Conservation (phyloP, 2,888 invertebrate genomes). For the Patella pellucida region DNA sequence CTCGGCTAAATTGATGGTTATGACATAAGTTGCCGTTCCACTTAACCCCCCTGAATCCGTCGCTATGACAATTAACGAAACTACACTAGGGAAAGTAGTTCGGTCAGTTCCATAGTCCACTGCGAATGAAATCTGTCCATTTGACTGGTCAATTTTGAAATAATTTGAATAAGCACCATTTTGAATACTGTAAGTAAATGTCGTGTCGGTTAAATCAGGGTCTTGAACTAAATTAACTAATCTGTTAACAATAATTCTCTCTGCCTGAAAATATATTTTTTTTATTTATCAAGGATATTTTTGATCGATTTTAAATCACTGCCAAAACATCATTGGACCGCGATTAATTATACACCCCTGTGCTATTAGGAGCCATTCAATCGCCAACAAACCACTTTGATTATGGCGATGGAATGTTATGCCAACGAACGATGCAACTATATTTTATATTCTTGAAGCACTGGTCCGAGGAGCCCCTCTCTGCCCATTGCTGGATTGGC, state of each 20-base stretch:
- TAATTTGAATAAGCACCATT: not conserved
- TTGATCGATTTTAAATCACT: no score
- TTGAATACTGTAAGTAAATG: not conserved
- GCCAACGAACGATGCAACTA: no score
- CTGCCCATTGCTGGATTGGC: no score
- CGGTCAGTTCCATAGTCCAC: not conserved
- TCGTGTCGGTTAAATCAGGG: not conserved
- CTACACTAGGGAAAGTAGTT: not conserved
- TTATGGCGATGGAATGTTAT: no score
- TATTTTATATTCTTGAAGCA: no score
- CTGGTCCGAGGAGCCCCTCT: no score
- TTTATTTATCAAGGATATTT: no score
- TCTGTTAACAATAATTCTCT: not conserved
- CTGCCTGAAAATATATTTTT: no score
- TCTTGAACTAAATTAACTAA: not conserved
- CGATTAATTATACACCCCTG: no score
- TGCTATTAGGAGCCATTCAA: no score
- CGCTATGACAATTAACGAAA: not conserved
- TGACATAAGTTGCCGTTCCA: not conserved
- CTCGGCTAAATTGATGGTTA: not conserved
- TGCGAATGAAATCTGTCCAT: not conserved
- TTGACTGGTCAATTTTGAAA: not conserved
- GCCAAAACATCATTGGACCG: no score
- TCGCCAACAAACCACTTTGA: no score
- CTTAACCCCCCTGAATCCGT: not conserved